Conservation (phyloP, 2,888 invertebrate species). For the Vannuccia rotundouncinata region DNA sequence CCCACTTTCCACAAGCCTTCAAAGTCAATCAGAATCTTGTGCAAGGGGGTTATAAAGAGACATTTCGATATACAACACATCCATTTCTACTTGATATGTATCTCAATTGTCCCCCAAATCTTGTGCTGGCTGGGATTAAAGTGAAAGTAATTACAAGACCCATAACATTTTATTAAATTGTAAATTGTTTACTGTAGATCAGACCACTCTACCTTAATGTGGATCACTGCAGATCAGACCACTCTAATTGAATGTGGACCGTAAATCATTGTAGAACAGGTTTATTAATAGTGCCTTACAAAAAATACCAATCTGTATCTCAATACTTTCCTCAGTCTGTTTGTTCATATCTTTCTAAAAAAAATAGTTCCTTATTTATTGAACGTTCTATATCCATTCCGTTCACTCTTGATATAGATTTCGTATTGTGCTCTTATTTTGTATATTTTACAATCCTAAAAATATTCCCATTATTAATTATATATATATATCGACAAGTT, state of each 20-base stretch:
- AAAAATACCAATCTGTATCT: too few species aligned
- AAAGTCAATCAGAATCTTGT: conserved; percentile 43
- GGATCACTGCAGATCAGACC: too few species aligned
- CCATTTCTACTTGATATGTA: conserved; percentile 51
- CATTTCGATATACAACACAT: conserved; percentile 51
- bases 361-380: too few species aligned
- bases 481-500: too few species aligned
- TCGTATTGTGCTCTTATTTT: too few species aligned
- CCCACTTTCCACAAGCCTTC: conserved; percentile 48
- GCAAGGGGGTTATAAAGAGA: conserved; percentile 44
- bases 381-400: too few species aligned
- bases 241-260: background rate
- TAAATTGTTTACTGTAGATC: background rate
- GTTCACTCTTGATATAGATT: too few species aligned
- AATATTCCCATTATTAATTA: too few species aligned
- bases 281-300: background rate
- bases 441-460: too few species aligned
- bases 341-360: too few species aligned
- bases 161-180: background rate
- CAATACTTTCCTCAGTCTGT: too few species aligned
- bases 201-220: background rate
- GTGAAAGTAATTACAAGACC: conserved; percentile 10
- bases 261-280: background rate
- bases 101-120: conserved; percentile 48
- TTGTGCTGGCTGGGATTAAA: conserved; percentile 44